Percentiles rank a stretch among this genome's conserved stretches.
Evolutionary conservation across 2,113 vertebrate genomes (phyloP).

Genomic region (Actinemys pallida): DNA sequence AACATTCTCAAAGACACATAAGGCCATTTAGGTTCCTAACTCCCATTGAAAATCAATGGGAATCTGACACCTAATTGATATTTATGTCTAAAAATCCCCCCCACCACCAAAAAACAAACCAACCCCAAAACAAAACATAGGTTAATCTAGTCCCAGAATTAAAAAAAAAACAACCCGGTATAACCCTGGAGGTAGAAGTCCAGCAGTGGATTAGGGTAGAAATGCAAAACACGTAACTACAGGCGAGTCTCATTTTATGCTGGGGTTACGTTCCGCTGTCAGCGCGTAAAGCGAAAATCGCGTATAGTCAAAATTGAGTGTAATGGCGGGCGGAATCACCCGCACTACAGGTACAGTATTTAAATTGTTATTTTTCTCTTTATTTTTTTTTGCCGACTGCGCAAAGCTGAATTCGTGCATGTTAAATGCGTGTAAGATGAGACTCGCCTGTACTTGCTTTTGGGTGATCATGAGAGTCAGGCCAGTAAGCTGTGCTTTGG

Average conservation of each 20-base stretch:
- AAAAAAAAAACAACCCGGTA: neutral
- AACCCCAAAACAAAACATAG: neutral
- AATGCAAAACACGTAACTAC: neutral
- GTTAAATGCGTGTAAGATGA: too few species aligned
- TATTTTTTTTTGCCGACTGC: too few species aligned
- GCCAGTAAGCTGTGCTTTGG: neutral
- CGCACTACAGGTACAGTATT: too few species aligned
- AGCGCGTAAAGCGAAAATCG: too few species aligned
- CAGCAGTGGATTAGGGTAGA: neutral
- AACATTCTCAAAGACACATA: neutral
- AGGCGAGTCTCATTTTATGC: too few species aligned
- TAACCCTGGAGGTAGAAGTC: neutral
- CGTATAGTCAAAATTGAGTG: too few species aligned
- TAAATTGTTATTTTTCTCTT: too few species aligned
- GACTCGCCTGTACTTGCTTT: neutral
- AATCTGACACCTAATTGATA: neutral
- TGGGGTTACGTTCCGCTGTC: too few species aligned
- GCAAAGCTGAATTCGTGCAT: too few species aligned
- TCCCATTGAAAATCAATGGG: neutral
- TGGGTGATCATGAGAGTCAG: neutral
- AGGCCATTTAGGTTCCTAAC: neutral
- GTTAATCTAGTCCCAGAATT: neutral
- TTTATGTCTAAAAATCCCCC: neutral
- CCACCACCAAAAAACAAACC: too few species aligned
- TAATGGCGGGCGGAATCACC: too few species aligned